These are phyloP conservation scores for Nyctibius grandis DNA, from an alignment of 2,797 vertebrate species.

Conservation along the genomic window DNA sequence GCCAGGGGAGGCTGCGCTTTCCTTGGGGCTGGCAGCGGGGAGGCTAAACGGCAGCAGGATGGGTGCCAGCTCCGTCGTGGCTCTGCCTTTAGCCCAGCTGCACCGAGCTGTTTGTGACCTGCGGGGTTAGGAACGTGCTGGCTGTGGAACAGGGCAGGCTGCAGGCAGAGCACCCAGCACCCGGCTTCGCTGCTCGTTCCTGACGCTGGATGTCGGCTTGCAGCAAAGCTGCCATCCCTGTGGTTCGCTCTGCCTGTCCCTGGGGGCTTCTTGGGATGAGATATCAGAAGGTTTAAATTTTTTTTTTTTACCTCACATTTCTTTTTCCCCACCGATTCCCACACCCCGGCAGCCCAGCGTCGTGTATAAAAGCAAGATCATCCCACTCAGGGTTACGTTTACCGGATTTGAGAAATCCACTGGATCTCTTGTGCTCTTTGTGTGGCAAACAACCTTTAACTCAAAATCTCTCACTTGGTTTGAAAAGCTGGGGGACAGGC, in stretches of 20 bases:
- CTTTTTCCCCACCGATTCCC: neutral
- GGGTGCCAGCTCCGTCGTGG: neutral
- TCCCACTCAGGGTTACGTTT: neutral
- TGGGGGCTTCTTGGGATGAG: neutral
- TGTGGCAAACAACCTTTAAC: neutral
- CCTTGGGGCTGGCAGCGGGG: neutral
- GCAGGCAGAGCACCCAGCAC: neutral
- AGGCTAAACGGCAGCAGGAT: neutral
- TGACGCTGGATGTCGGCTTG: fast-evolving
- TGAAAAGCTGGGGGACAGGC: neutral
- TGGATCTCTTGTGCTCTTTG: neutral
- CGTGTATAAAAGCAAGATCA: neutral
- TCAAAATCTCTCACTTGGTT: neutral
- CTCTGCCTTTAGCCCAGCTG: neutral
- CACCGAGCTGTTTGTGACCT: fast-evolving
- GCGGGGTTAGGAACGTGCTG: neutral
- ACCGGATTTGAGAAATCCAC: neutral
- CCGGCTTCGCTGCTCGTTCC: neutral
- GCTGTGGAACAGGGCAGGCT: neutral
- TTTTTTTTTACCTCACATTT: neutral
- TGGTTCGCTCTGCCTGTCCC: neutral
- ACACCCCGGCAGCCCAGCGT: neutral
- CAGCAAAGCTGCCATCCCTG: neutral
- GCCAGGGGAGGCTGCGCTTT: neutral
- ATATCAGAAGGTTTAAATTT: neutral